Conservation (phyloP, 2,113 vertebrate genomes). For the Antidorcas marsupialis region DNA sequence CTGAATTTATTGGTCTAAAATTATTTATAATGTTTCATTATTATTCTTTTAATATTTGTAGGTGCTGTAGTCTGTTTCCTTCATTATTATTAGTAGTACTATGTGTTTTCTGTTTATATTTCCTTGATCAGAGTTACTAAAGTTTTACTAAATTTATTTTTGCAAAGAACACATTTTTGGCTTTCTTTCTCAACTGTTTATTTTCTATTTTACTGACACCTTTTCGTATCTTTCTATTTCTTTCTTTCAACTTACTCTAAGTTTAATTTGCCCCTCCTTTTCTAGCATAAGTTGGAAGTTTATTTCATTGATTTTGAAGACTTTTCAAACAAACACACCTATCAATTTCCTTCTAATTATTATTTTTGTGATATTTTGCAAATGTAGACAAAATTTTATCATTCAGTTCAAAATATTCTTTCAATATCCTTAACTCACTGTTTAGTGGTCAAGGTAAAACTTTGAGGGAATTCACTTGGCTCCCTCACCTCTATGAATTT, state of each 20-base stretch:
- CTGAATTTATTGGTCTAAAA: background rate
- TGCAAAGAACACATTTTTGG: background rate
- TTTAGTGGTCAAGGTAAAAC: background rate
- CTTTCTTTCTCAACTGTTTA: background rate
- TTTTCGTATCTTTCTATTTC: background rate
- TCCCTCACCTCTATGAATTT: background rate
- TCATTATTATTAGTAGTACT: background rate
- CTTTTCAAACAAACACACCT: background rate
- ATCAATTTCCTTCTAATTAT: background rate
- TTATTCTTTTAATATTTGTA: background rate
- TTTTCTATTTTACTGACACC: background rate
- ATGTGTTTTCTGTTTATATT: background rate
- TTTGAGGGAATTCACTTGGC: background rate
- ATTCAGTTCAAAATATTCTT: background rate
- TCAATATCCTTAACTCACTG: background rate
- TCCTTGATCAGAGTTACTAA: background rate
- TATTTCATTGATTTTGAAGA: background rate
- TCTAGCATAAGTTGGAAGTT: background rate
- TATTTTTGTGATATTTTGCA: background rate
- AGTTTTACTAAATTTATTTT: background rate
- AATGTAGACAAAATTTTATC: background rate
- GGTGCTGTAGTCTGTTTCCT: background rate
- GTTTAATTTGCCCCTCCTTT: background rate
- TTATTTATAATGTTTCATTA: background rate
- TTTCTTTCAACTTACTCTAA: background rate